Percentiles rank a stretch among this genome's conserved stretches.
phyloP scores from a whole-genome alignment of 2,113 vertebrate genomes.

The Leuciscus idus region DNA sequence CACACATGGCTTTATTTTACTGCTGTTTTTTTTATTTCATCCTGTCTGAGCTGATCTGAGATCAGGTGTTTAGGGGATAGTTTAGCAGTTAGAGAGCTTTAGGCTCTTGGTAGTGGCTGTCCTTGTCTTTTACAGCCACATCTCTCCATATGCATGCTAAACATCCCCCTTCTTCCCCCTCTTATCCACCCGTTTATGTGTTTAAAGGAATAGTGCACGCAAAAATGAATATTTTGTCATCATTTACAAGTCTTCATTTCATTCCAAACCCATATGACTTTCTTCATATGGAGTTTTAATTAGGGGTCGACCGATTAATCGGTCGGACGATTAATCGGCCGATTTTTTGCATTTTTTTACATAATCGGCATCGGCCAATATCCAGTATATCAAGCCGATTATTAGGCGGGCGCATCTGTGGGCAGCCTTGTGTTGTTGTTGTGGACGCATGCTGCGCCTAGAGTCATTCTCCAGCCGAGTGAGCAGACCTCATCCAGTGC shows the following conservation, averaged over 20 bases:
- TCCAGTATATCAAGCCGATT: no score
- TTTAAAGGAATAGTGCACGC: neutral
- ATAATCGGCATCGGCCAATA: no score
- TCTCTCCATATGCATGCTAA: conserved; percentile 3
- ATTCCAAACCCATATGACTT: neutral
- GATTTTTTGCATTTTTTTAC: no score
- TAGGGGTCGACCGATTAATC: no score
- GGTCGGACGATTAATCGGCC: no score
- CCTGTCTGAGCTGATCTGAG: neutral
- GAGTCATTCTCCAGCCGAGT: no score
- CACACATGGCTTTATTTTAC: neutral
- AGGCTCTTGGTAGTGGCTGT: neutral
- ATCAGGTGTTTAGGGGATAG: neutral
- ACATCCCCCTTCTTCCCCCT: neutral
- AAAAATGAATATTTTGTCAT: neutral
- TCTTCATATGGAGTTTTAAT: no score
- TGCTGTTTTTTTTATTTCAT: neutral
- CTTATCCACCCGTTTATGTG: neutral
- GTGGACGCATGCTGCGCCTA: no score
- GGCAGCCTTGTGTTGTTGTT: no score
- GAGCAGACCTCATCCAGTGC: no score
- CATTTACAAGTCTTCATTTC: neutral
- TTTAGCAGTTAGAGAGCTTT: neutral
- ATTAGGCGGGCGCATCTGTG: no score
- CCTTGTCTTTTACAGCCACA: conserved; percentile 23